Base-by-base conservation (phyloP, 2,888 invertebrate genomes). In the Lymantria dispar region DNA sequence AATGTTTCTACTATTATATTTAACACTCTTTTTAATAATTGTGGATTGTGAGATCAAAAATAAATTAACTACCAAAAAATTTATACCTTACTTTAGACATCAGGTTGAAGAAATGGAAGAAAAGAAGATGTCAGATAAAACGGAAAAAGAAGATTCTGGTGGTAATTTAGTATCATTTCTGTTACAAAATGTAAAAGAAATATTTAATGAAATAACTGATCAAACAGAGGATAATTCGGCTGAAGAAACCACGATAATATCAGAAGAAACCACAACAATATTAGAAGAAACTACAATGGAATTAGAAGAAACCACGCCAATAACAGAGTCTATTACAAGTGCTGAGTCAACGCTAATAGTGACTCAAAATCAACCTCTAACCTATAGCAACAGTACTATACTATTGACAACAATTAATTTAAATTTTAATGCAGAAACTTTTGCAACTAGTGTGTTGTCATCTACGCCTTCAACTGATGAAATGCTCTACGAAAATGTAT, bases 131-230 rank as follows among this genome's bases (percentile, higher is more conserved):
- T 55, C 59, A 45, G 38, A 45, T 40, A 54, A 52, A 36, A 63
- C 58, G 45, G 47, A 57, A 44, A 54, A 53, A 31, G 70, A 76
- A 13, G 74, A 78, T 47, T 40, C 60, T 30, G 61, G 58, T 56
- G 61, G 60, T 58, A 71, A 80, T 64, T 68, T 84, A 50, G 78
- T 82, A 45, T 74, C 79, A 22, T 72, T 84, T 62, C 62, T 87
- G 47, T 73, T 85, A 39, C 61, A 83, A 53, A 85, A 87, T 61
- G 70, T 76, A 3, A 80, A 77, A 70, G 72, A 81, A 70, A 74
- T 87, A 56, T 86, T 83, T 56, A 58, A 66, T 43, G 74, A 76
- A 47, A 31, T 63, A 10, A 52, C 62, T 14, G 72, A 78, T 13
- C 47, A 13, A 39, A 38, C 37, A 46, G 50, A 50, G 12, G 2